Base-by-base conservation (phyloP, 2,888 invertebrate species). In the Platycheirus rosarum region DNA sequence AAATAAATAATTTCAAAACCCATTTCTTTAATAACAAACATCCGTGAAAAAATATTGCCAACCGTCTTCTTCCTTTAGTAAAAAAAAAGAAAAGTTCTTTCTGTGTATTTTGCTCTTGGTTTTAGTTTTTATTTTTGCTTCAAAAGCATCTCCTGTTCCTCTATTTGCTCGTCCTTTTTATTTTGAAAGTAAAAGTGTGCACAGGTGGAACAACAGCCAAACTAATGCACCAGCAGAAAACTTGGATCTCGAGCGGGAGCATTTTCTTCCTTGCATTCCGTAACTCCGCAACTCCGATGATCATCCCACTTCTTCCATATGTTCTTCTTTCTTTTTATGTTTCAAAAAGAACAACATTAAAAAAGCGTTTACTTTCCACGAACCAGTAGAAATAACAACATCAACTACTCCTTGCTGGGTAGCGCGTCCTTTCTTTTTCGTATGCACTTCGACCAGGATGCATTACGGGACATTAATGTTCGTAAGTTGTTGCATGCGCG, bases 401-500 rank as follows among this genome's bases (percentile, higher is more conserved):
- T 7, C 29, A 32, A 32, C 29, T 35, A 32, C 68, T 63, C 42
- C 29, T 23, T 46, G 18, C 13, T 7, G 1, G 4, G 29, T 13
- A 29, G 2, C 18, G 6, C 18, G 4, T n/a, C 2, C 29, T 29
- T 13, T 13, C 23, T 46, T 40, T 13, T 62, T 44, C 53, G 49
- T 46, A 62, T 78, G 60, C 57, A 49, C 57, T 70, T 40, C 65
- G 32, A 46, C 51, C 62, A 48, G 76, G 80, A 66, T 78, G 66
- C 77, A 65, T 70, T 70, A 66, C 76, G 76, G 80, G 76, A 80
- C 76, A 76, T 80, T 76, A 80, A 80, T 80, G 80, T 70, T 53
- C 80, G 75, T 75, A 76, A 80, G 80, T 80, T 80, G 80, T 76
- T 80, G 80, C 80, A 80, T 76, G 79, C 51, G 40, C 29, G 66